These are phyloP conservation scores for Escarpia spicata DNA, from an alignment of 2,888 invertebrate species.

Conservation along the genomic window DNA sequence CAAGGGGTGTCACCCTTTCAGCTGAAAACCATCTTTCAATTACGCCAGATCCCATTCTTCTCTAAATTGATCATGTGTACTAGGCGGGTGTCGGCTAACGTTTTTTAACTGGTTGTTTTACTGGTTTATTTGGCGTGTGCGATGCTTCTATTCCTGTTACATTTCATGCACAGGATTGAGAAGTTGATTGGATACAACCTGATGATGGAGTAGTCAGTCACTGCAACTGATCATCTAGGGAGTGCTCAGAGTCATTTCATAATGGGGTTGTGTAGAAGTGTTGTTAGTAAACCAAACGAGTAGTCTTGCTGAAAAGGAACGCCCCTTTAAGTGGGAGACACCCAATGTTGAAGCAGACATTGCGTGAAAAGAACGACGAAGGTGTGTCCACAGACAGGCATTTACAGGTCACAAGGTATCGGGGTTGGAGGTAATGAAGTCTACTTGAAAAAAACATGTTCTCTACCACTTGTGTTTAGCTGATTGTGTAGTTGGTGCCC, in stretches of 20 bases:
- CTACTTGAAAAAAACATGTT: not conserved
- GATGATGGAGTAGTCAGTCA: not conserved
- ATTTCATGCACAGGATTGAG: not conserved
- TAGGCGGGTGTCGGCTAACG: not conserved
- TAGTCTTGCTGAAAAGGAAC: not conserved
- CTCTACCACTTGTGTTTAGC: not conserved
- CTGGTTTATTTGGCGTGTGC: not conserved
- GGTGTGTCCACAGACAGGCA: not conserved
- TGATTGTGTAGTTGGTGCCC: conserved; percentile 3
- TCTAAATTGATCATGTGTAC: not conserved
- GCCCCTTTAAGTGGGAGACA: conserved; percentile 9
- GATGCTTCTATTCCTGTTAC: not conserved
- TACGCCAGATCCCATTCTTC: not conserved
- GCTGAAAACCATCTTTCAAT: not conserved
- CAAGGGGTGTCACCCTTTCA: not conserved
- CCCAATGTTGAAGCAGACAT: not conserved
- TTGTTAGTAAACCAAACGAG: not conserved
- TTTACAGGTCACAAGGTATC: not conserved
- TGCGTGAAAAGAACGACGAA: not conserved
- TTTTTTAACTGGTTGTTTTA: not conserved
- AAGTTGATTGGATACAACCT: not conserved
- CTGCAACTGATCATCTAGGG: not conserved
- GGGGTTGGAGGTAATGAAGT: not conserved
- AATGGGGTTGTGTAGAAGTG: not conserved
- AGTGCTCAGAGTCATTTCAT: not conserved